Conservation (phyloP, 2,797 vertebrate genomes). For the Carapus acus region DNA sequence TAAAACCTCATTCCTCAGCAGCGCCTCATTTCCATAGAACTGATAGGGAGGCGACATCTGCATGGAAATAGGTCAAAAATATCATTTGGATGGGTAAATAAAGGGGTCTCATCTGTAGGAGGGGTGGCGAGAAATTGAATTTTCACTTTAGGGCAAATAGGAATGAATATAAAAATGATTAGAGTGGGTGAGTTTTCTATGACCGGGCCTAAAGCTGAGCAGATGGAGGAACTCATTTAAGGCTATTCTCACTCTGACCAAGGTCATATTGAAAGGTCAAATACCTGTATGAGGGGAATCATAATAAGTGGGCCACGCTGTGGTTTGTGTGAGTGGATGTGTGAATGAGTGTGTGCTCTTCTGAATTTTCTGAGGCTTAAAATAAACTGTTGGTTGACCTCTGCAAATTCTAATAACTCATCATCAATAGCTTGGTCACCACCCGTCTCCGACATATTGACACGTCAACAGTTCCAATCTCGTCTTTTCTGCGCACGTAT, state of each 20-base stretch:
- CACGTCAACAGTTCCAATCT: too few relatives aligned
- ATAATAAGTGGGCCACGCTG: slow-evolving; percentile 32
- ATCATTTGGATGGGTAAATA: slow-evolving; percentile 64
- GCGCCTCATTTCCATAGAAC: slow-evolving; percentile 53
- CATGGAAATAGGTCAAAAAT: slow-evolving; percentile 64
- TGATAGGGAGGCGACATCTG: slow-evolving; percentile 52
- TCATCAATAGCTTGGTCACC: background rate
- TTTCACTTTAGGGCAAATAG: slow-evolving; percentile 56
- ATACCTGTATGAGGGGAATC: slow-evolving; percentile 32
- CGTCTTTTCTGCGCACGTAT: background rate
- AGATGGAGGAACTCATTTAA: slow-evolving; percentile 41
- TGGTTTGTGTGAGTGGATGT: background rate
- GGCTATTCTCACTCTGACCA: slow-evolving; percentile 32
- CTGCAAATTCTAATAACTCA: too few relatives aligned
- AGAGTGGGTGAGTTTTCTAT: slow-evolving; percentile 32
- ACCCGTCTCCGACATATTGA: background rate
- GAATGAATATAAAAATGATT: slow-evolving; percentile 54
- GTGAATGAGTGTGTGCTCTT: background rate
- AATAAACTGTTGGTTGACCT: too few relatives aligned
- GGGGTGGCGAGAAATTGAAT: slow-evolving; percentile 57
- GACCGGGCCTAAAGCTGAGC: slow-evolving; percentile 21
- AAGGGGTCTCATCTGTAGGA: slow-evolving; percentile 49
- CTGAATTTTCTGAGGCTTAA: background rate
- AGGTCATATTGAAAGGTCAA: slow-evolving; percentile 53
- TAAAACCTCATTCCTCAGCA: slow-evolving; percentile 20